phyloP scores from a whole-genome alignment of 2,797 vertebrate species.

The Passerculus sandwichensis region DNA sequence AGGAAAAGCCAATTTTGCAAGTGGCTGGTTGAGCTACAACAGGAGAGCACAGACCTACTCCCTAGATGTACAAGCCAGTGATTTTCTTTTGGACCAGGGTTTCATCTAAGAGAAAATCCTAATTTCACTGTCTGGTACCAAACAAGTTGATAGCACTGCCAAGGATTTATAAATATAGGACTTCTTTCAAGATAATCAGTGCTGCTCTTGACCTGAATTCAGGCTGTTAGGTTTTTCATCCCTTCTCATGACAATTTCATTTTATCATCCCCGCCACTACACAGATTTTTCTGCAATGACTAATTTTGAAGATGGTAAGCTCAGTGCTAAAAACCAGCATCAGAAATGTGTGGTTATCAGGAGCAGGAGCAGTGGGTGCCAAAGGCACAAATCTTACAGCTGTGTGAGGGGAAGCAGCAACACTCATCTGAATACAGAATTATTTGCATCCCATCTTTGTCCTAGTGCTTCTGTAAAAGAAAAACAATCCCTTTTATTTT shows the following conservation, averaged over 20 bases:
- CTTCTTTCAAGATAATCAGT: not conserved
- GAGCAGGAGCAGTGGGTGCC: slow-evolving; percentile 43
- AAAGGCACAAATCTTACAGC: slow-evolving; percentile 36
- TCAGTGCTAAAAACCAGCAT: slow-evolving; percentile 20
- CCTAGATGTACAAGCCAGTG: not conserved
- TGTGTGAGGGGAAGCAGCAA: not conserved
- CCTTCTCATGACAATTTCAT: slow-evolving; percentile 25
- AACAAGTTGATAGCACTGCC: not conserved
- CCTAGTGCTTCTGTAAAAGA: slow-evolving; percentile 17
- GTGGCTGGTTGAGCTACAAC: not conserved
- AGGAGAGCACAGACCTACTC: not conserved
- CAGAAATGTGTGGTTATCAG: slow-evolving; percentile 29
- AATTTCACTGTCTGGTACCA: not conserved
- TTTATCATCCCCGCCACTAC: slow-evolving; percentile 12
- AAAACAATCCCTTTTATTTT: not conserved
- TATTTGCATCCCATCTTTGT: slow-evolving; percentile 18
- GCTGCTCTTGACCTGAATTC: slow-evolving; percentile 56
- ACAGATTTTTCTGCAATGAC: slow-evolving; percentile 48
- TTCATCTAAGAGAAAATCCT: slow-evolving; percentile 4
- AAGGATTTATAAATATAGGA: not conserved
- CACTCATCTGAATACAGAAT: slow-evolving; percentile 28
- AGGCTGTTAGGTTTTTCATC: slow-evolving; percentile 14
- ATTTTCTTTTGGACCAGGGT: not conserved
- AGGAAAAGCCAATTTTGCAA: not conserved
- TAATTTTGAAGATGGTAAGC: slow-evolving; percentile 48